Conservation (phyloP, 2,113 vertebrate genomes). For the Petroica traversi region DNA sequence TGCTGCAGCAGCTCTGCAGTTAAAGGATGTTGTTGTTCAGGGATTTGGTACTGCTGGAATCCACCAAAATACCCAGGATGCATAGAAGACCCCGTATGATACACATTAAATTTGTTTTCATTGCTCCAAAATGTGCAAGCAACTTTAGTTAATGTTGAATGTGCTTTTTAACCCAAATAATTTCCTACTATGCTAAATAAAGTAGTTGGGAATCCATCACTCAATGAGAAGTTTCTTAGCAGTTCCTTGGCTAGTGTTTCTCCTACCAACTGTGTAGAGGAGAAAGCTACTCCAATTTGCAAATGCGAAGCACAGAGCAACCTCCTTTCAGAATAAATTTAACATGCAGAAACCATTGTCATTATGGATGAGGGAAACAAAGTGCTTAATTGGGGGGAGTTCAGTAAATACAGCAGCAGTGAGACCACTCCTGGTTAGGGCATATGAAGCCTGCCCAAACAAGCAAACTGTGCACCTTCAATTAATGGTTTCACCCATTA, state of each 20-base stretch:
- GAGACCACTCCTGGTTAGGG: conserved; percentile 5
- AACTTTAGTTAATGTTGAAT: background rate
- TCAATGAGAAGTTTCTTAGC: background rate
- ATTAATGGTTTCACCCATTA: conserved; percentile 21
- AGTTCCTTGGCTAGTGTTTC: background rate
- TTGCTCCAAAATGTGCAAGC: background rate
- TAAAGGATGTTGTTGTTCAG: background rate
- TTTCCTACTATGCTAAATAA: background rate
- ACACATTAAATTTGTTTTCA: background rate
- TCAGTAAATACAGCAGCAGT: conserved; percentile 32
- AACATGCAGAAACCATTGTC: background rate
- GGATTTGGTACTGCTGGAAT: background rate
- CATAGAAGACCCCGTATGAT: background rate
- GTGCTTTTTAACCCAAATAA: background rate
- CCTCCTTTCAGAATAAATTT: background rate
- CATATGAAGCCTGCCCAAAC: background rate
- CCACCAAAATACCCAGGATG: background rate
- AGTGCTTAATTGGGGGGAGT: conserved; percentile 9
- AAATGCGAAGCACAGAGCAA: background rate
- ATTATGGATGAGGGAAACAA: background rate
- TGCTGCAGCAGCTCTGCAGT: background rate
- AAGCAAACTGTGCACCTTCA: background rate
- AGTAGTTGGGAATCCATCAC: background rate
- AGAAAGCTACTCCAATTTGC: background rate
- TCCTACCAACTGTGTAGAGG: background rate